Evolutionary conservation across 1,140 invertebrate species (phyloP), one percentile per base, ranked within the genome.

Genomic region (Camponotus vicinus): DNA sequence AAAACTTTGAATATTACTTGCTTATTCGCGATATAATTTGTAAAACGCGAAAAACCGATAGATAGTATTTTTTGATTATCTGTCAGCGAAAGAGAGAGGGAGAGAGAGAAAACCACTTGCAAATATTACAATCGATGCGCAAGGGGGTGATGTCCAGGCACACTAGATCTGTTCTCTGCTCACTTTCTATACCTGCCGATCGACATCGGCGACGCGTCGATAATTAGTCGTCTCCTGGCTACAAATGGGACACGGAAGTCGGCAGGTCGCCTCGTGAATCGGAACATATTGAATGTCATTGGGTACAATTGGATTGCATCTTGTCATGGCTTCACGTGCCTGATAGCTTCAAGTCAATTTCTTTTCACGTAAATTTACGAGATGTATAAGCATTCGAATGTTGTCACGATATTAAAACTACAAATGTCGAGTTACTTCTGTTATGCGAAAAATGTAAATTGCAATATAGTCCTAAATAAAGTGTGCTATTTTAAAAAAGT

Each of bases 181-280:
- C 49, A 69, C 66, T 88, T 85, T 78, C 80, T n/a, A n/a, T 71
- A 59, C 34, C 42, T 79, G 69, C 52, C 64, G 76, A 77, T 66
- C 61, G 70, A 76, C 71, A 34, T 67, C 52, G 78, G 70, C 87
- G 80, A 89, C 77, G 88, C 70, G 86, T 64, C 67, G 76, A 77
- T 86, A 90, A 90, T 90, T 90, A 90, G 69, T 78, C 59, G 34
- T 55, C 55, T 42, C 55, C 63, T 85, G 79, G 45, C 82, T 83
- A 52, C 57, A 69, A 67, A 76, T 70, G 66, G 55, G 34, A 82
- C 79, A 70, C 55, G 77, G 66, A 82, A 82, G 49, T 75, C 69
- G 64, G 42, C 59, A 70, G 76, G 67, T 86, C 83, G 76, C 66
- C 77, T 61, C 87, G 37, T 61, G 83, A 82, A 86, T 82, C 70